Conservation (phyloP, 2,888 invertebrate species). For the Oligia latruncula region DNA sequence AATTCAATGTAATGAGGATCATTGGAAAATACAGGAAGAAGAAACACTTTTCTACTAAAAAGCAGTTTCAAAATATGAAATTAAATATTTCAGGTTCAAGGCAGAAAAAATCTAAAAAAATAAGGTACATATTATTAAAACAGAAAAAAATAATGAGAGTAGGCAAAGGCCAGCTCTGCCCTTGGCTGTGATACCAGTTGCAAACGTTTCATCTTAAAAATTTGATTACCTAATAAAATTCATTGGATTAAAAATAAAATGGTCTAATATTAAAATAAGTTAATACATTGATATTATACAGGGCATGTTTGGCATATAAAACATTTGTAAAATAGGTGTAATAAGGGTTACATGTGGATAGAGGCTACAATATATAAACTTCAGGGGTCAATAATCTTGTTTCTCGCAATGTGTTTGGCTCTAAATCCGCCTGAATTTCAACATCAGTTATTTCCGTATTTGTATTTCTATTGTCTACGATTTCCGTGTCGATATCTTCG, state of each 20-base stretch:
- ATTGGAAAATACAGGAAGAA: constrained; percentile 69
- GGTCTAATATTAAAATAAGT: constrained; percentile 69
- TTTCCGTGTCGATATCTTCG: constrained; percentile 18
- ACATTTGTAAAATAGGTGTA: constrained; percentile 78
- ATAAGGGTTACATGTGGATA: constrained; percentile 40
- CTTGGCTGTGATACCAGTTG: constrained; percentile 35
- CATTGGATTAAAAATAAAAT: constrained; percentile 48
- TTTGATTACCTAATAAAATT: constrained; percentile 19
- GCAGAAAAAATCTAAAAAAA: constrained; percentile 53
- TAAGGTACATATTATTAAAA: not conserved
- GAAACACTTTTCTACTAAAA: constrained; percentile 82
- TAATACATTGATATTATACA: constrained; percentile 67
- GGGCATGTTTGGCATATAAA: constrained; percentile 79
- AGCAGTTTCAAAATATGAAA: constrained; percentile 75
- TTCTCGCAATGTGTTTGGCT: constrained; percentile 60
- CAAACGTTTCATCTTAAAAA: constrained; percentile 42
- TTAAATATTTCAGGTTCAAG: constrained; percentile 58
- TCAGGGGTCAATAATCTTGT: constrained; percentile 74
- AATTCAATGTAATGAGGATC: constrained; percentile 34
- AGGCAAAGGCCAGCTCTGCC: constrained; percentile 71
- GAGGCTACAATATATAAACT: constrained; percentile 68
- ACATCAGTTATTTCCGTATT: constrained; percentile 39
- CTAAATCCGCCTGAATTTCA: constrained; percentile 23
- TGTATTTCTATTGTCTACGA: constrained; percentile 17
- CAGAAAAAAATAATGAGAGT: constrained; percentile 52